Evolutionary conservation across 2,113 vertebrate species (phyloP).

Genomic region (Sigmodon hispidus): DNA sequence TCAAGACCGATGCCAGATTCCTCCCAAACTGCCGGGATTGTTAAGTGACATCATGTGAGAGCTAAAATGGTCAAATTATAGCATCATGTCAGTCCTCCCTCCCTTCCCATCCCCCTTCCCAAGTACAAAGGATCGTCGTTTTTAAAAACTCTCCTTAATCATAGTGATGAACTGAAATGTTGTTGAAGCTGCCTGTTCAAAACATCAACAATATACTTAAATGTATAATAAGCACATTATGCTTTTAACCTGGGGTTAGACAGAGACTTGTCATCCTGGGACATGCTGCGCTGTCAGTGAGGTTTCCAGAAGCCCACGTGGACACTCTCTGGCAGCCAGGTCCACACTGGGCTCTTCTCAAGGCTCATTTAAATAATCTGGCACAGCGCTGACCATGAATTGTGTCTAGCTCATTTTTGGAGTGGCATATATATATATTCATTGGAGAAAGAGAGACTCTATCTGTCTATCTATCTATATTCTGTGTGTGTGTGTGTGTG

Average conservation of each 20-base stretch:
- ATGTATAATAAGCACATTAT: slow-evolving; percentile 74
- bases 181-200: slow-evolving; percentile 63
- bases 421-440: not conserved
- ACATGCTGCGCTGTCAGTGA: not conserved
- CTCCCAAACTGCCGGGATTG: not conserved
- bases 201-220: slow-evolving; percentile 74
- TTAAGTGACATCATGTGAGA: slow-evolving; percentile 54
- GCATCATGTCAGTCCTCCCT: not conserved
- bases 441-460: too few relatives aligned
- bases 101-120: not conserved
- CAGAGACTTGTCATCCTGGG: slow-evolving; percentile 49
- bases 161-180: slow-evolving; percentile 66
- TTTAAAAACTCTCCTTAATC: slow-evolving; percentile 67
- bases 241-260: slow-evolving; percentile 67
- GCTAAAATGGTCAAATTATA: slow-evolving; percentile 39
- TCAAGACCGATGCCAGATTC: not conserved
- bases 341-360: not conserved
- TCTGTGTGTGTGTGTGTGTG: not conserved
- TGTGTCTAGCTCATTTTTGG: not conserved
- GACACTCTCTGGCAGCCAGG: not conserved
- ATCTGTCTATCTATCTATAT: too few relatives aligned
- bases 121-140: slow-evolving; percentile 61
- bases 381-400: not conserved
- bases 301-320: slow-evolving; percentile 51
- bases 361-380: slow-evolving; percentile 16